phyloP scores from a whole-genome alignment of 2,797 vertebrate species.

The Etheostoma nigrum region DNA sequence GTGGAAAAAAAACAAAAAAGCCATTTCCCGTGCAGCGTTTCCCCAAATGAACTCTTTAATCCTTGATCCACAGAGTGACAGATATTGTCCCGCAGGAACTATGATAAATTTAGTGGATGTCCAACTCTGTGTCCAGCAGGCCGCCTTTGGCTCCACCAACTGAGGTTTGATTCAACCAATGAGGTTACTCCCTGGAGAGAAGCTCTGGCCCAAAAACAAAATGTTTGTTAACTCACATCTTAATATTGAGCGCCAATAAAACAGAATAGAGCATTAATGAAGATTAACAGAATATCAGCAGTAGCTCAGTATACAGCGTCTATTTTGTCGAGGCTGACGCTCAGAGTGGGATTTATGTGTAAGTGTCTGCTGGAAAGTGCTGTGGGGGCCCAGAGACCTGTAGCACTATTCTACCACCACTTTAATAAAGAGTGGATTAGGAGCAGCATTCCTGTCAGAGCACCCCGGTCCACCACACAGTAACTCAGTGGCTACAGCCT shows the following conservation, averaged over 20 bases:
- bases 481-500: slow-evolving; percentile 76
- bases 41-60: not conserved
- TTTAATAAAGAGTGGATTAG: slow-evolving; percentile 86
- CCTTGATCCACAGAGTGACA: not conserved
- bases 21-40: too few species aligned
- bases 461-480: slow-evolving; percentile 66
- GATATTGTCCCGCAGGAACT: not conserved
- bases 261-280: slow-evolving; percentile 19
- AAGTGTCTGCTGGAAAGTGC: slow-evolving; percentile 70
- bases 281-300: slow-evolving; percentile 54
- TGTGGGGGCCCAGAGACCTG: slow-evolving; percentile 69
- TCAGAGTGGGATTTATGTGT: slow-evolving; percentile 62
- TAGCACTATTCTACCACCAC: slow-evolving; percentile 67
- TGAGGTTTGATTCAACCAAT: slow-evolving; percentile 4
- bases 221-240: slow-evolving; percentile 29
- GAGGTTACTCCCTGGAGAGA: not conserved
- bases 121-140: not conserved
- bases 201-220: not conserved
- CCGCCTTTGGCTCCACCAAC: not conserved
- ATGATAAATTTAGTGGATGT: not conserved
- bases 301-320: slow-evolving; percentile 40
- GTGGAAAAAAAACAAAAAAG: not conserved
- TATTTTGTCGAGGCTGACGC: slow-evolving; percentile 48
- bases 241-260: slow-evolving; percentile 29
- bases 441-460: slow-evolving; percentile 75